These are phyloP conservation scores for Echinarachnius parma DNA, from an alignment of 53 echinoderm and acorn worm species.

Conservation along the genomic window DNA sequence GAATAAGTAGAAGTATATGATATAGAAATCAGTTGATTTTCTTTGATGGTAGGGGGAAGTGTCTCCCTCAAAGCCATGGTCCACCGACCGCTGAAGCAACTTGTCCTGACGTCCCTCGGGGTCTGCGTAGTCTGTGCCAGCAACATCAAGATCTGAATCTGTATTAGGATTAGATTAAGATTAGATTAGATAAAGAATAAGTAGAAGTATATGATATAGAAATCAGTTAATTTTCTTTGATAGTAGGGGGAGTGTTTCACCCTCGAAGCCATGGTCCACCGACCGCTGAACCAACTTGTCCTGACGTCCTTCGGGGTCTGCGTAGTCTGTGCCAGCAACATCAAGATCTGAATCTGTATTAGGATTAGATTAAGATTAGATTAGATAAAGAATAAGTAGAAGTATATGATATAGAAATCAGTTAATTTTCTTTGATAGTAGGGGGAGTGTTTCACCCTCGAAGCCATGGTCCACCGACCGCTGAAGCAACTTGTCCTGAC, in stretches of 20 bases:
- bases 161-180: constrained; percentile 54
- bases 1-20: too few relatives aligned
- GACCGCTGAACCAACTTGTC: constrained; percentile 72
- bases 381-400: background rate
- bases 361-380: constrained; percentile 2
- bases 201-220: background rate
- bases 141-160: constrained; percentile 84
- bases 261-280: constrained; percentile 86
- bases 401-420: background rate
- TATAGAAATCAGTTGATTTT: too few relatives aligned
- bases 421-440: background rate
- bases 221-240: background rate
- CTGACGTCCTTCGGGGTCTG: constrained; percentile 56
- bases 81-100: constrained; percentile 68
- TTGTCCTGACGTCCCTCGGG: constrained; percentile 66
- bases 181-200: constrained; percentile 40
- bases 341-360: constrained; percentile 80
- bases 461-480: constrained; percentile 59
- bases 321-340: constrained; percentile 61
- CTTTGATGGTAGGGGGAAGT: too few relatives aligned
- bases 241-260: constrained; percentile 56
- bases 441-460: background rate
- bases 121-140: constrained; percentile 63
- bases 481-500: constrained; percentile 73
- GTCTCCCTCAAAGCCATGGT: constrained; percentile 88